Evolutionary conservation across 2,888 invertebrate species (phyloP), one percentile per base, ranked within the genome.

Genomic region (Tetranychus piercei): DNA sequence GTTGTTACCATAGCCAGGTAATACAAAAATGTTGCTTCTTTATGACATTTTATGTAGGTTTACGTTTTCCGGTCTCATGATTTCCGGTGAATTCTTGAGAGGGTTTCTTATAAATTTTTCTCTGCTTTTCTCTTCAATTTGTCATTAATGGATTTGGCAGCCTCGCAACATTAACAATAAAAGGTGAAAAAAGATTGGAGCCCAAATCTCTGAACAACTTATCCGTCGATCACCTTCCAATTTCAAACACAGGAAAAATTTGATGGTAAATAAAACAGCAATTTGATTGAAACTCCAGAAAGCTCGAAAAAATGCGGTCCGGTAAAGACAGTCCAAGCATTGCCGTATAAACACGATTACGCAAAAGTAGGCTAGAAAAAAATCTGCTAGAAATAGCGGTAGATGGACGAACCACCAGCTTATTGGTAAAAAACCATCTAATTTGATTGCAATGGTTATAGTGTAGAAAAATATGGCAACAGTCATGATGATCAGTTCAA

Each of bases 301-400:
- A 45, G 90, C 88, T 79, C 92, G 86, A 77, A 91, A 85, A 71
- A 90, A 83, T n/a, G 91, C 90, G 74, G 87, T 87, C 82, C 90
- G 90, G 75, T 81, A 81, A 55, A 81, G 81, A 20, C 81, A 88
- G 80, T 91, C 90, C 80, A 91, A 85, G 80, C 90, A 89, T 88
- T 92, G 91, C 80, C 97, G 87, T 80, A 97, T 92, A 81, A 93
- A 92, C 76, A 96, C 90, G 80, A 96, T 96, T 74, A 92, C 88
- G 81, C 93, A 92, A 82, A 96, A 96, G 83, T 97, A 97, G 44
- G 91, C 89, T 84, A 93, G 93, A 79, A 94, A 86, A 44, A 91
- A 92, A 85, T 95, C 94, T 79, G 91, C 91, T 66, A 91, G 88
- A 84, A 94, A 96, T 64, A 96, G 84, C 0, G 96, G 95, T 22